These are phyloP conservation scores for Bibio marci DNA, from an alignment of 2,888 invertebrate genomes.

Conservation along the genomic window DNA sequence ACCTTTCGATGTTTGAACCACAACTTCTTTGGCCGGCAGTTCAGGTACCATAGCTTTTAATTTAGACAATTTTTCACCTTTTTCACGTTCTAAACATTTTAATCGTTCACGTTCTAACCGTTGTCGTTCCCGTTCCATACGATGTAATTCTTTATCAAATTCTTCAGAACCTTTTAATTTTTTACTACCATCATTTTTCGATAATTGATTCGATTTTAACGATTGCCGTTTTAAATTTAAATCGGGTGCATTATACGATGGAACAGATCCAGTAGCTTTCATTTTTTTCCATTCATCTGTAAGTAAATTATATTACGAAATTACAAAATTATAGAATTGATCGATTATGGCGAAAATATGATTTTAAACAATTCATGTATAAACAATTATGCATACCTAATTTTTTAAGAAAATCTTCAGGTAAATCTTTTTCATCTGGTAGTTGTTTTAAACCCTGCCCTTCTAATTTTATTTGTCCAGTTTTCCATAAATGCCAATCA, in stretches of 20 bases:
- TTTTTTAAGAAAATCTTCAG: slow-evolving; percentile 69
- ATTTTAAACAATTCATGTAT: no score
- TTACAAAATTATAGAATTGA: not conserved
- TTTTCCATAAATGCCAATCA: slow-evolving; percentile 45
- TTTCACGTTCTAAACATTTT: slow-evolving; percentile 46
- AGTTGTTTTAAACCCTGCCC: slow-evolving; percentile 29
- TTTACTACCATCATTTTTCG: slow-evolving; percentile 18
- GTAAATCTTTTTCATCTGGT: slow-evolving; percentile 47
- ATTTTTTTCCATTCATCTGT: slow-evolving; percentile 68
- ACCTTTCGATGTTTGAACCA: slow-evolving; percentile 68
- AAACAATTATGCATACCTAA: slow-evolving; percentile 48
- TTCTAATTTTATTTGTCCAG: slow-evolving; percentile 27
- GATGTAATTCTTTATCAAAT: slow-evolving; percentile 39
- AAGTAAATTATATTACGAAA: slow-evolving; percentile 6
- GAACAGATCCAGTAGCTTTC: slow-evolving; percentile 43
- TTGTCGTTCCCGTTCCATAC: slow-evolving; percentile 42
- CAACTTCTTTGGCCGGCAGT: slow-evolving; percentile 46
- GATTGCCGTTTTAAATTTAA: slow-evolving; percentile 16
- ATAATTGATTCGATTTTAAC: slow-evolving; percentile 2
- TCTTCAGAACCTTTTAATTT: slow-evolving; percentile 36
- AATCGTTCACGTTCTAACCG: slow-evolving; percentile 40
- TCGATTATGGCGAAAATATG: not conserved
- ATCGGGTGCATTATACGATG: slow-evolving; percentile 22
- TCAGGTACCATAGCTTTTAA: slow-evolving; percentile 35
- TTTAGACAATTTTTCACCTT: slow-evolving; percentile 30